phyloP scores from a whole-genome alignment of 1,140 invertebrate genomes.

The Drosophila equinoxialis region DNA sequence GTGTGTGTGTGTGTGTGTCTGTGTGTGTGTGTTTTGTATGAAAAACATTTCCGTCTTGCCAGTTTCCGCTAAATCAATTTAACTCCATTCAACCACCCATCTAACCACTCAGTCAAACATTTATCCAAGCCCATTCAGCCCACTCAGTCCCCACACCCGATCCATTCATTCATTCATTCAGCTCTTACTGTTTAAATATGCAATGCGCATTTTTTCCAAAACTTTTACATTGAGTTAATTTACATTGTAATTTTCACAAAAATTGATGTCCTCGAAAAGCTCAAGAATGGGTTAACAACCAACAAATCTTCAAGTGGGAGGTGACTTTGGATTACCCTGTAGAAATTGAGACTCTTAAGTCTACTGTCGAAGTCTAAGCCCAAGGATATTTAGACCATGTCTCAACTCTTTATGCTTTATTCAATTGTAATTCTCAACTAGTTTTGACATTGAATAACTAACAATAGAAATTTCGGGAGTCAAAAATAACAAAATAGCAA shows the following conservation, averaged over 20 bases:
- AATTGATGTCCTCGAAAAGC: constrained; percentile 44
- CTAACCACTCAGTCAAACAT: constrained; percentile 6
- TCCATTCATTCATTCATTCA: background rate
- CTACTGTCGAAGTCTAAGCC: too few species aligned
- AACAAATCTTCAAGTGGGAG: background rate
- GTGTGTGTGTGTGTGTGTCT: constrained; percentile 11
- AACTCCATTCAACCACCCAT: constrained; percentile 15
- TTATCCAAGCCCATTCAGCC: constrained; percentile 11
- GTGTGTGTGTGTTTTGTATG: constrained; percentile 28
- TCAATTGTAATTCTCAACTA: too few species aligned
- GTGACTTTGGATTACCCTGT: background rate
- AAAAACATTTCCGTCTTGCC: constrained; percentile 48
- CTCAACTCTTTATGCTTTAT: too few species aligned
- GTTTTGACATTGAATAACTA: too few species aligned
- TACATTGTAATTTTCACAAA: constrained; percentile 57
- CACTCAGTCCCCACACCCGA: too few species aligned
- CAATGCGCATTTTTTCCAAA: constrained; percentile 32
- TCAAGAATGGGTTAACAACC: constrained; percentile 36
- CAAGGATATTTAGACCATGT: too few species aligned
- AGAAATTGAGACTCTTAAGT: background rate
- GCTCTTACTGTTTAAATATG: constrained; percentile 47
- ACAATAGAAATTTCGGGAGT: too few species aligned
- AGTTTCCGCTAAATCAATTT: constrained; percentile 65
- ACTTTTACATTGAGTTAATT: constrained; percentile 59
- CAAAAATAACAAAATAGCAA: too few species aligned